A percentile compares a stretch with the other conserved stretches of the same genome.
Conservation (phyloP, 2,113 vertebrate genomes). For the Romanogobio albipinnatus region DNA sequence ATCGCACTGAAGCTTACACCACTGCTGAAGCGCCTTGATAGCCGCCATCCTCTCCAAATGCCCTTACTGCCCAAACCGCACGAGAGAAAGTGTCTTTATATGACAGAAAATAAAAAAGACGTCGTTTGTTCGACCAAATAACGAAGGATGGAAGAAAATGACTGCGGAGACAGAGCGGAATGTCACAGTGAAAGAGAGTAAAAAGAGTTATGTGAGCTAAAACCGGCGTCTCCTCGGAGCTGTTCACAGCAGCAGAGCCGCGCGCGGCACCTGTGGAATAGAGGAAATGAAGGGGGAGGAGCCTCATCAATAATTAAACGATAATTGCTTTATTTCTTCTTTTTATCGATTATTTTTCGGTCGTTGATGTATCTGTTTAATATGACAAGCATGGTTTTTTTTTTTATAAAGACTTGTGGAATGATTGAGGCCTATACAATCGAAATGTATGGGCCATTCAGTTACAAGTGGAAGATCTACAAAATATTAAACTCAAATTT, state of each 20-base stretch:
- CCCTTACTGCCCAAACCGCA: background rate
- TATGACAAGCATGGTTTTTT: no score
- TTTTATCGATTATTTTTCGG: background rate
- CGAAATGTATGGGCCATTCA: background rate
- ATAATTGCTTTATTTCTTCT: background rate
- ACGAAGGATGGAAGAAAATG: background rate
- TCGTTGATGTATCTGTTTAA: background rate
- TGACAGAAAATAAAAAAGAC: background rate
- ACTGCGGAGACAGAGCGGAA: background rate
- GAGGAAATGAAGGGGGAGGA: slow-evolving; percentile 19
- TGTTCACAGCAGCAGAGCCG: background rate
- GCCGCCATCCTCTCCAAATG: slow-evolving; percentile 81
- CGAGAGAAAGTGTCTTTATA: background rate
- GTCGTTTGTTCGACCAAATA: background rate
- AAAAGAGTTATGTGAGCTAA: background rate
- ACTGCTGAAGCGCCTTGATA: slow-evolving; percentile 88
- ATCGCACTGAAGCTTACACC: slow-evolving; percentile 90
- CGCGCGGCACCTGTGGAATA: slow-evolving; percentile 24
- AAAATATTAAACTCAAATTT: background rate
- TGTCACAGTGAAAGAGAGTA: background rate
- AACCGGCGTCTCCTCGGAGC: background rate
- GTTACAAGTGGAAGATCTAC: no score
- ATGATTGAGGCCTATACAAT: background rate
- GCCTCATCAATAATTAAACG: slow-evolving; percentile 15
- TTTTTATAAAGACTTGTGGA: background rate